These are phyloP conservation scores for Platygyra sinensis DNA, from an alignment of 64 coral and sea anemone species.

Conservation along the genomic window DNA sequence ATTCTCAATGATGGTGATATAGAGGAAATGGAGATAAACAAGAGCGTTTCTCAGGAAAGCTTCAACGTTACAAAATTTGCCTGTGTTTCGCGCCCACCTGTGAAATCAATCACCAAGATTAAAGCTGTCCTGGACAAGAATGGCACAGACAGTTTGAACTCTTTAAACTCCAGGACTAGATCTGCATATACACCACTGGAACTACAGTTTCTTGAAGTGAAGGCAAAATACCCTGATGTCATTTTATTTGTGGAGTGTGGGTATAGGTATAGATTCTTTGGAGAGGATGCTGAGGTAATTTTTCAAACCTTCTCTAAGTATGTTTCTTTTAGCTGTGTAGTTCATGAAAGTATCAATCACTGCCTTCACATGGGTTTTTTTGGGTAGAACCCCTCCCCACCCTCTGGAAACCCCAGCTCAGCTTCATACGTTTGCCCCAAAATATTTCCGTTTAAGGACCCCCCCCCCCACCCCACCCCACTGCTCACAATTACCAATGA, in stretches of 20 bases:
- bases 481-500: too few relatives aligned
- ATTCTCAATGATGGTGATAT: not conserved
- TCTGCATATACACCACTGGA: constrained; percentile 80
- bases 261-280: constrained; percentile 95
- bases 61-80: constrained; percentile 11
- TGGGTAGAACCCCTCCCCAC: too few relatives aligned
- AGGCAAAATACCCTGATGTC: constrained; percentile 69
- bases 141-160: not conserved
- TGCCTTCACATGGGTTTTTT: too few relatives aligned
- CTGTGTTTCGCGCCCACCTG: not conserved
- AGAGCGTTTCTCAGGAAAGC: not conserved
- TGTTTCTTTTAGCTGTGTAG: too few relatives aligned
- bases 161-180: constrained; percentile 67
- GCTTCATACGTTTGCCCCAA: too few relatives aligned
- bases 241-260: constrained; percentile 93
- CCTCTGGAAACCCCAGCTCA: too few relatives aligned
- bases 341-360: too few relatives aligned
- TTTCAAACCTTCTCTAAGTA: too few relatives aligned
- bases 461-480: too few relatives aligned
- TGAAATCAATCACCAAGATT: not conserved
- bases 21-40: constrained; percentile 9
- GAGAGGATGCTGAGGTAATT: constrained; percentile 90
- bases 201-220: constrained; percentile 87
- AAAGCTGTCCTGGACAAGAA: not conserved
- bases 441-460: too few relatives aligned